These are phyloP conservation scores for Drosophila gunungcola DNA, from an alignment of 1,140 invertebrate genomes.

Conservation along the genomic window DNA sequence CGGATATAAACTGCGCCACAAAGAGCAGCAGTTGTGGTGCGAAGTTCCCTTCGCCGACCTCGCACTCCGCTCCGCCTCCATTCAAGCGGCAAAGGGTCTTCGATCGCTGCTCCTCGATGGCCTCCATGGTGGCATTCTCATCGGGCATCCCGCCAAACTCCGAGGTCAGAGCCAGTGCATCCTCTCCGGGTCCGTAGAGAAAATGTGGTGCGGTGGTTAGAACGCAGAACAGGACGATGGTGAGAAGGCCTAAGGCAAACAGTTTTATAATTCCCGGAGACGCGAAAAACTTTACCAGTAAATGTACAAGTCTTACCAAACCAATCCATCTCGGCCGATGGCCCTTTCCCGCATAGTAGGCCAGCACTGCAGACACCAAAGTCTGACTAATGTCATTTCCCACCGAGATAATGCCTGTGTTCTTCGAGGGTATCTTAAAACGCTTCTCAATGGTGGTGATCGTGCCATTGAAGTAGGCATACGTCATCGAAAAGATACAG, in stretches of 20 bases:
- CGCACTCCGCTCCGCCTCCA: constrained; percentile 85
- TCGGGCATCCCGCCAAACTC: constrained; percentile 86
- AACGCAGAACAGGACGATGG: constrained; percentile 89
- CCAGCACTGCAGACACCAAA: constrained; percentile 63
- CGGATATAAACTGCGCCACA: constrained; percentile 88
- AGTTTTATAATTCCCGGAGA: no score
- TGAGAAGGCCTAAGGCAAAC: constrained; percentile 86
- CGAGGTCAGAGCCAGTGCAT: constrained; percentile 88
- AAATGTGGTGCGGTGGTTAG: constrained; percentile 90
- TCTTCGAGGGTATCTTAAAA: constrained; percentile 91
- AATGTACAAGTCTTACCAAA: constrained; percentile 72
- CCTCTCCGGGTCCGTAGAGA: constrained; percentile 89
- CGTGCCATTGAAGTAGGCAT: constrained; percentile 91
- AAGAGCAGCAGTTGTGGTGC: constrained; percentile 88
- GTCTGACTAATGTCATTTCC: constrained; percentile 87
- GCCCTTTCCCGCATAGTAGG: constrained; percentile 75
- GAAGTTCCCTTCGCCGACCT: constrained; percentile 86
- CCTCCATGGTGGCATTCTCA: constrained; percentile 80
- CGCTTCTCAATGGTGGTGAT: constrained; percentile 93
- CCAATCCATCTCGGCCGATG: constrained; percentile 79
- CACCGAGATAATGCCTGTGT: constrained; percentile 90
- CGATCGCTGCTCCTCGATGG: constrained; percentile 75
- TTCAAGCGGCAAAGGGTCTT: constrained; percentile 82
- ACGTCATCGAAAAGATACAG: constrained; percentile 90
- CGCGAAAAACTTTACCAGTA: constrained; percentile 59